Evolutionary conservation across 2,888 invertebrate species (phyloP).

Genomic region (Aphelenchoides bicaudatus): DNA sequence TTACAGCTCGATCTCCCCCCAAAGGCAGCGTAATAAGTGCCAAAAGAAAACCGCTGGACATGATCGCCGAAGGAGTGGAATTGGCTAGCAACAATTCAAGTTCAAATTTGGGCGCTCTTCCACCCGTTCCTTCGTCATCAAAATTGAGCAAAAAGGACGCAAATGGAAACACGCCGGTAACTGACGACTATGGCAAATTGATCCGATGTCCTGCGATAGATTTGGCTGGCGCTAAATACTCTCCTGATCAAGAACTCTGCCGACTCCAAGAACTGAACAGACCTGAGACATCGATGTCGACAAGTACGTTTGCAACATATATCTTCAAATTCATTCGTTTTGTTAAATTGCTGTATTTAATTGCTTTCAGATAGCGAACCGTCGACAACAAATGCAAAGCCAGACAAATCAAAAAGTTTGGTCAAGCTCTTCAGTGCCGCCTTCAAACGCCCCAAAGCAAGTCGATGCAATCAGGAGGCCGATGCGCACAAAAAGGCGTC

Average conservation of each 20-base stretch:
- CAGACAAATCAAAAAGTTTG: too few species aligned
- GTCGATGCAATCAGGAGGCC: conserved; percentile 17
- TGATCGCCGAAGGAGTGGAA: conserved; percentile 53
- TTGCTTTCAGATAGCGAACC: too few species aligned
- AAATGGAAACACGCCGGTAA: conserved; percentile 1
- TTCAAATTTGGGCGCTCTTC: background rate
- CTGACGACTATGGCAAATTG: conserved; percentile 1
- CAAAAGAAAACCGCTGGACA: conserved; percentile 38
- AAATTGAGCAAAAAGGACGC: background rate
- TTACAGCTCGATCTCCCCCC: conserved; percentile 26
- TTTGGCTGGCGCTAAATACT: conserved; percentile 1
- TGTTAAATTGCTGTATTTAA: too few species aligned
- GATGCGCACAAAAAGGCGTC: background rate
- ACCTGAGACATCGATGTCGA: background rate
- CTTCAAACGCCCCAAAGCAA: conserved; percentile 1
- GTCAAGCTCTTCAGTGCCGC: conserved; percentile 15
- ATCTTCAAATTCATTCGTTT: too few species aligned
- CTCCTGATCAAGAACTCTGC: conserved; percentile 1
- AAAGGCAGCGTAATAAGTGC: conserved; percentile 28
- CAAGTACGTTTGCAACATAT: too few species aligned
- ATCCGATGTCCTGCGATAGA: conserved; percentile 11
- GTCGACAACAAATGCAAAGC: too few species aligned
- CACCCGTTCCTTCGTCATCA: background rate
- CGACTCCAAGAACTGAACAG: background rate
- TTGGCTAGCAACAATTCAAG: conserved; percentile 19